Evolutionary conservation across 2,113 vertebrate genomes (phyloP).

Genomic region (Sebastes fasciatus): DNA sequence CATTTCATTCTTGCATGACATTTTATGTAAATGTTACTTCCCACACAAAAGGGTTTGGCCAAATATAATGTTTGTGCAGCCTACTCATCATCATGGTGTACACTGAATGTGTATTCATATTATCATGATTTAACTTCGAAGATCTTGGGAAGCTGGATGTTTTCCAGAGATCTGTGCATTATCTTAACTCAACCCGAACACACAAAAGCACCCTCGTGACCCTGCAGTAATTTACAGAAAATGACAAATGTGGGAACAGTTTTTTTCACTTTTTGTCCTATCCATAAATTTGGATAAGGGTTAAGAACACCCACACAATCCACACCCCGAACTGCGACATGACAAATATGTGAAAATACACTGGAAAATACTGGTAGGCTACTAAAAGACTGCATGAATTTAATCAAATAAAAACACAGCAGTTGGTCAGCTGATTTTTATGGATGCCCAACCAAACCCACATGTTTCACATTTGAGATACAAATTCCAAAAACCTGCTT

Average conservation of each 20-base stretch:
- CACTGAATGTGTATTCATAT: not conserved
- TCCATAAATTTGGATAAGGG: not conserved
- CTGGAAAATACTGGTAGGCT: too few relatives aligned
- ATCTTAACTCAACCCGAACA: not conserved
- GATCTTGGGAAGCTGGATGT: not conserved
- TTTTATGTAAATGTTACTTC: not conserved
- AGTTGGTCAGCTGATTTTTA: slow-evolving; percentile 24
- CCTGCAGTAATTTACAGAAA: too few relatives aligned
- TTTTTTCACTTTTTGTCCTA: not conserved
- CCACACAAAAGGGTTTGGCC: not conserved
- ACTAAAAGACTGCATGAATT: not conserved
- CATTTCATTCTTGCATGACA: not conserved
- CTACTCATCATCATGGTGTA: not conserved
- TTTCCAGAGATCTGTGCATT: not conserved
- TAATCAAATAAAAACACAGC: not conserved
- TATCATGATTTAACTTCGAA: not conserved
- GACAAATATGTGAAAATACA: not conserved
- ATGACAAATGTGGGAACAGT: not conserved
- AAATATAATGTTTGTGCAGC: not conserved
- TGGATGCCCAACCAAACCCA: slow-evolving; percentile 12
- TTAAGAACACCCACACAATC: not conserved
- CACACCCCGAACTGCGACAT: not conserved
- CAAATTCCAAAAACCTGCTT: not conserved
- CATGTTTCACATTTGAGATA: slow-evolving; percentile 25
- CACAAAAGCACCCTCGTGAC: not conserved